A percentile compares a stretch with the other conserved stretches of the same genome.
These are phyloP conservation scores for Aspiorhynchus laticeps DNA, from an alignment of 2,113 vertebrate species.

Conservation along the genomic window DNA sequence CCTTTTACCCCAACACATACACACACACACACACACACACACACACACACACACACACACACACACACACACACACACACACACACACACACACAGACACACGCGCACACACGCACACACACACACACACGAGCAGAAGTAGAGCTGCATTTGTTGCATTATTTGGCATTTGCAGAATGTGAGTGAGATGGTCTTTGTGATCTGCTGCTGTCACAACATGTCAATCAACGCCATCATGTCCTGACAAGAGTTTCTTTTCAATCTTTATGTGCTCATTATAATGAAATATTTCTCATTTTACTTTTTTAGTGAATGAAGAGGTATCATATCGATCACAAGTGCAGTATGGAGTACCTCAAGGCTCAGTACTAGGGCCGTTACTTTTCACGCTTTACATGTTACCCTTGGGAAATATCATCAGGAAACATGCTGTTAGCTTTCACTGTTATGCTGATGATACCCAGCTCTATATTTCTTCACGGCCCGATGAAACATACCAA, in stretches of 20 bases:
- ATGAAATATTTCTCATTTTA: background rate
- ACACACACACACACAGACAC: background rate
- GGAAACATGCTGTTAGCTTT: too few relatives aligned
- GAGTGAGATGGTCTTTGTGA: background rate
- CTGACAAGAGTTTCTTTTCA: background rate
- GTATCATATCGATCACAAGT: too few relatives aligned
- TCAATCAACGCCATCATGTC: background rate
- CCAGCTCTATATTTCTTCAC: too few relatives aligned
- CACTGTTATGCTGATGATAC: too few relatives aligned
- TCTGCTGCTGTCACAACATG: background rate
- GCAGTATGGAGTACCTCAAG: too few relatives aligned
- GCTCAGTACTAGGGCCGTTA: too few relatives aligned
- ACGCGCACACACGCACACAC: slow-evolving; percentile 44
- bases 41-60: background rate
- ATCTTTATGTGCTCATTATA: background rate
- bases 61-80: too few relatives aligned
- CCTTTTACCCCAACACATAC: slow-evolving; percentile 24
- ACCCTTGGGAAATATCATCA: too few relatives aligned
- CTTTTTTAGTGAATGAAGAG: too few relatives aligned
- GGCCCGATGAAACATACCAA: too few relatives aligned
- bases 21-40: slow-evolving; percentile 44
- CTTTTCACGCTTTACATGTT: too few relatives aligned
- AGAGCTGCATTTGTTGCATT: background rate
- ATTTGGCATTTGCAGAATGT: background rate
- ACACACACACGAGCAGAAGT: background rate